phyloP scores from a whole-genome alignment of 2,888 invertebrate species.

The Adela reaumurella region DNA sequence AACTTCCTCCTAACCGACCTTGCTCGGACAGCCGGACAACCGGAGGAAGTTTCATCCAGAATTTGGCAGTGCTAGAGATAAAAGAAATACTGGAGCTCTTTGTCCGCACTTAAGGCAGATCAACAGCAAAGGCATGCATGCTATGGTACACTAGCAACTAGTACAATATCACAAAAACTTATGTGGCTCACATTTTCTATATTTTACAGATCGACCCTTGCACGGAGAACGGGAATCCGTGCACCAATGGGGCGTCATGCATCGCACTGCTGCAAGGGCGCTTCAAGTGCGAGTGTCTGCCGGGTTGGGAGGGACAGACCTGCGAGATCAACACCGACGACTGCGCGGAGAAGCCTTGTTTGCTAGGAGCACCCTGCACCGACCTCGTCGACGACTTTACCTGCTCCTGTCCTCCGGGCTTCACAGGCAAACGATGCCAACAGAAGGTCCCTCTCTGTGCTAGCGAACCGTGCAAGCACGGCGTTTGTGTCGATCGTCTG shows the following conservation, averaged over 20 bases:
- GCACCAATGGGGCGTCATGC: conserved; percentile 86
- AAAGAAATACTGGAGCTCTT: too few relatives aligned
- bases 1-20: too few relatives aligned
- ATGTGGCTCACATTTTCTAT: conserved; percentile 5
- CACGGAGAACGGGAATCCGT: conserved; percentile 84
- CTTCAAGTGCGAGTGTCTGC: conserved; percentile 91
- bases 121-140: too few relatives aligned
- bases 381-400: conserved; percentile 92
- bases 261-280: conserved; percentile 87
- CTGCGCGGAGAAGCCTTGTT: conserved; percentile 88
- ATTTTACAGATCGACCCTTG: conserved; percentile 79
- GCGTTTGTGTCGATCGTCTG: conserved; percentile 86
- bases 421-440: conserved; percentile 93
- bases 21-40: too few relatives aligned
- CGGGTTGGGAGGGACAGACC: conserved; percentile 96
- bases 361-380: conserved; percentile 87
- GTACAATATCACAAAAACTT: too few relatives aligned
- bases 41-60: too few relatives aligned
- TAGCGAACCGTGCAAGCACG: conserved; percentile 88
- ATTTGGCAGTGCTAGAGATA: too few relatives aligned
- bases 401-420: conserved; percentile 91
- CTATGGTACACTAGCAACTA: too few relatives aligned
- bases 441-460: conserved; percentile 91
- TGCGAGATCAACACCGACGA: conserved; percentile 94
- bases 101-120: too few relatives aligned